Evolutionary conservation across 2,888 invertebrate species (phyloP), one percentile per base, ranked within the genome.

Genomic region (Athalia rosae): DNA sequence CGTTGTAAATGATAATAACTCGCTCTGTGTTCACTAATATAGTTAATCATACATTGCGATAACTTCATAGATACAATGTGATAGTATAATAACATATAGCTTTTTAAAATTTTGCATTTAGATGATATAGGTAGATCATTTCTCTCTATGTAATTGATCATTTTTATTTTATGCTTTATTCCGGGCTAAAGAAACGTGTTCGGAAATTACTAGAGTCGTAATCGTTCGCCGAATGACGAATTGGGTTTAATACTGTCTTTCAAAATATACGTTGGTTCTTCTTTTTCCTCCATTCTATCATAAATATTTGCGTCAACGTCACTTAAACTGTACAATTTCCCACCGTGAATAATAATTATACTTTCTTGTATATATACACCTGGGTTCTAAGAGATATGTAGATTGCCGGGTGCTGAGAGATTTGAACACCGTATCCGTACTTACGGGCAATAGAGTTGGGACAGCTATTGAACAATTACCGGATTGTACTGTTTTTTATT

Each of bases 1-100:
- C 45, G 48, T 66, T 48, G 15, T 47, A 47, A 47, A 66, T 48
- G 28, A 28, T 28, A 15, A 48, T 48, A 66, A n/a, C 43, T 47
- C 47, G 47, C 48, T 66, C 5, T 66, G 48, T 13, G 9, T 8
- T 48, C 11, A n/a, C 45, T 48, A 59, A 8, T 7, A 59, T 66
- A 6, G 41, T 63, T 48, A 15, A 48, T 48, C 48, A 15, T 15
- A 11, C 62, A 62, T 62, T 66, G 47, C 9, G 7, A 66, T 66
- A 66, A 66, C 13, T 66, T 66, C n/a, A 15, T 15, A 66, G 66
- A 48, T 66, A 47, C 66, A 66, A 48, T 66, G n/a, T 66, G 15
- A 66, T 66, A 48, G 43, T 63, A 45, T 63, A 63, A 47, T 64
- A 8, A 8, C 13, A 47, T 64, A 64, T 64, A 41, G 43, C 45